phyloP scores from a whole-genome alignment of 2,113 vertebrate species.

The Gadus chalcogrammus region DNA sequence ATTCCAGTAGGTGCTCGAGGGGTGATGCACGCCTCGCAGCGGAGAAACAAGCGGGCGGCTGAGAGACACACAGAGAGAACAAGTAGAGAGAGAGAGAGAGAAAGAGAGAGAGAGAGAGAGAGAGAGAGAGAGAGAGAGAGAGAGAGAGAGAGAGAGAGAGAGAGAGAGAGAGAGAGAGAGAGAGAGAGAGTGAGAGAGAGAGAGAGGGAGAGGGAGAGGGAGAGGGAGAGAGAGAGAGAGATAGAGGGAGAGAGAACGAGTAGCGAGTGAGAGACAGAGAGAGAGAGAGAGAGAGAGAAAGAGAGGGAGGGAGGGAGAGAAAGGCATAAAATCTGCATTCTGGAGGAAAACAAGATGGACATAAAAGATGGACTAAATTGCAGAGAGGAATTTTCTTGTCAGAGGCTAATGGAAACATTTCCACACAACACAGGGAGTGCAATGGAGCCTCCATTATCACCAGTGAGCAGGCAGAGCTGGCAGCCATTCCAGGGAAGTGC shows the following conservation, averaged over 20 bases:
- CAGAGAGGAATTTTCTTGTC: conserved; percentile 77
- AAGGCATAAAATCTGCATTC: conserved; percentile 75
- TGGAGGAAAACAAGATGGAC: conserved; percentile 80
- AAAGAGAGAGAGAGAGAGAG: neutral
- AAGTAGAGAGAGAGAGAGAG: neutral
- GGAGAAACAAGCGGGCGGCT: conserved; percentile 45
- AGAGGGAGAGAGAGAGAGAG: neutral
- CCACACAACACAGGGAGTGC: conserved; percentile 71
- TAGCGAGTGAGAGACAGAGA: neutral
- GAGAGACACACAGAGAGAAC: conserved; percentile 4
- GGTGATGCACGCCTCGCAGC: conserved; percentile 41
- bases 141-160: neutral
- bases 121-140: conserved; percentile 6
- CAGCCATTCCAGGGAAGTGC: conserved; percentile 70
- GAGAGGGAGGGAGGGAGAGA: conserved; percentile 22
- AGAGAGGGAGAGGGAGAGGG: conserved; percentile 1
- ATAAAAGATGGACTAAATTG: conserved; percentile 78
- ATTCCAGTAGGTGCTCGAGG: conserved; percentile 68
- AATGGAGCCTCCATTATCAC: conserved; percentile 74
- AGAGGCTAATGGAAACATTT: conserved; percentile 80
- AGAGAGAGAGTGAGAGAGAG: neutral
- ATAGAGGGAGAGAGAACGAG: neutral
- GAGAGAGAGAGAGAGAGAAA: conserved; percentile 4
- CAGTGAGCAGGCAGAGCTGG: conserved; percentile 75
- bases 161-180: conserved; percentile 28